Percentiles rank a stretch among this genome's conserved stretches.
phyloP scores from a whole-genome alignment of 2,113 vertebrate genomes.

The Macroglossus sobrinus region DNA sequence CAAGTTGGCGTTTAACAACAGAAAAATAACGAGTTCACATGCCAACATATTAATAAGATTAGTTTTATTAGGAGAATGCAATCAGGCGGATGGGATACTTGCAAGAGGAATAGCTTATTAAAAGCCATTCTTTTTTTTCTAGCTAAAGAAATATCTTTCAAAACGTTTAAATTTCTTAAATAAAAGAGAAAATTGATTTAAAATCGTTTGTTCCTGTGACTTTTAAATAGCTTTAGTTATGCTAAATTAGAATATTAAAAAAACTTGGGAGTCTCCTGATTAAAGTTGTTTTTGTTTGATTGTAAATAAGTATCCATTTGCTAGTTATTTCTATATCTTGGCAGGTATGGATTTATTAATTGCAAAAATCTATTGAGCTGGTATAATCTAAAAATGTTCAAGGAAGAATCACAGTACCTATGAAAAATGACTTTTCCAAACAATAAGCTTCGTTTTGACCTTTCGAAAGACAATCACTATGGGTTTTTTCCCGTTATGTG shows the following conservation, averaged over 20 bases:
- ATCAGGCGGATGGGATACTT: conserved; percentile 22
- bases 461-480: neutral
- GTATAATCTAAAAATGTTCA: neutral
- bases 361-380: neutral
- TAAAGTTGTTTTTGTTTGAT: neutral
- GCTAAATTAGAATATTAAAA: neutral
- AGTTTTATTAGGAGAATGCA: conserved; percentile 75
- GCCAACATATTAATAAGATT: conserved; percentile 72
- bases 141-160: conserved; percentile 6
- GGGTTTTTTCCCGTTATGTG: neutral
- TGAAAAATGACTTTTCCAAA: neutral
- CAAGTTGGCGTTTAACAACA: conserved; percentile 75
- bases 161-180: conserved; percentile 7
- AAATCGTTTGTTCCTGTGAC: neutral
- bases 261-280: neutral
- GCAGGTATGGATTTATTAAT: neutral
- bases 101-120: neutral
- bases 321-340: neutral
- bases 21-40: conserved; percentile 73
- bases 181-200: neutral
- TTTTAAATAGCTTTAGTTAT: neutral
- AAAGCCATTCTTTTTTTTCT: neutral
- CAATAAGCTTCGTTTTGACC: neutral
- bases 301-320: neutral
- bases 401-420: neutral